Percentiles rank a stretch among this genome's conserved stretches.
Conservation (phyloP, 2,113 vertebrate genomes). For the Tupaia chinensis region DNA sequence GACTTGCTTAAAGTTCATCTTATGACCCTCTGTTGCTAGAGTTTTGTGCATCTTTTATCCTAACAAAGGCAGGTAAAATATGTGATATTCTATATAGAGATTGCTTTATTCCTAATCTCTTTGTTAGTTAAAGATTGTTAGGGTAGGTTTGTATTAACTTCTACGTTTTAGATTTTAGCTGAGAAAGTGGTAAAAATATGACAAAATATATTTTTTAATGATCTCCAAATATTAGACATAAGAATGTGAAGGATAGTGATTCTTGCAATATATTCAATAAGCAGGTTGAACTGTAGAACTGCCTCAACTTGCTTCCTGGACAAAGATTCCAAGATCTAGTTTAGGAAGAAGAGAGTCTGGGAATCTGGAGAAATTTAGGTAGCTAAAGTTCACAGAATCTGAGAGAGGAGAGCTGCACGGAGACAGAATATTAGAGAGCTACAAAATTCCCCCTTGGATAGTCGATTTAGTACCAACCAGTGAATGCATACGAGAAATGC, state of each 20-base stretch:
- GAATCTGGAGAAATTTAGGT: neutral
- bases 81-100: neutral
- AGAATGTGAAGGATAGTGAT: neutral
- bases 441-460: neutral
- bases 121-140: neutral
- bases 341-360: neutral
- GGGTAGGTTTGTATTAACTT: neutral
- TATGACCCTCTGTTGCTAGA: neutral
- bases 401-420: rapidly evolving
- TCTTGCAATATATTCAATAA: neutral
- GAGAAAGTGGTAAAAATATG: neutral
- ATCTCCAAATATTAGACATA: neutral
- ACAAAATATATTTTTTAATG: neutral
- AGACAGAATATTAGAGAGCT: neutral
- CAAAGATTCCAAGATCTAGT: neutral
- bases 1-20: neutral
- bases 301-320: neutral
- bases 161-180: neutral
- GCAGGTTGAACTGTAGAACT: neutral
- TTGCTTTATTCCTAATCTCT: neutral
- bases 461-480: neutral
- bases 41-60: neutral
- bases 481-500: neutral
- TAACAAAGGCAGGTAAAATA: neutral
- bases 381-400: neutral